A percentile compares a stretch with the other conserved stretches of the same genome.
phyloP scores from a whole-genome alignment of 2,113 vertebrate genomes.

The Falco punctatus region DNA sequence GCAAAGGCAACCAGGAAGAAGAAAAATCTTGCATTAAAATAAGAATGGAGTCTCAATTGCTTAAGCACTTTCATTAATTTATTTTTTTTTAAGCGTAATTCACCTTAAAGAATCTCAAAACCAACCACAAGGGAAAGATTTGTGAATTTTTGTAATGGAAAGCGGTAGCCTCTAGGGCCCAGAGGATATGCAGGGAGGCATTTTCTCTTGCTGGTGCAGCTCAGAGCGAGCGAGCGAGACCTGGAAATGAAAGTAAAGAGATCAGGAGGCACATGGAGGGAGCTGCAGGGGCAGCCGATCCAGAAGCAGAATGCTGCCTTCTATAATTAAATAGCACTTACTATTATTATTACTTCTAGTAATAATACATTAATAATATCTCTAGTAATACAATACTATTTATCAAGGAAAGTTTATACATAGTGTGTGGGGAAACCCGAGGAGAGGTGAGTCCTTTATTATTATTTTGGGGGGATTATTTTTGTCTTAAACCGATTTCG shows the following conservation, averaged over 20 bases:
- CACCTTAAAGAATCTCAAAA: constrained; percentile 36
- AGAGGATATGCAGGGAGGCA: constrained; percentile 70
- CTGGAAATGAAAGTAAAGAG: constrained; percentile 81
- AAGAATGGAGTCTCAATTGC: neutral
- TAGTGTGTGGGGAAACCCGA: constrained; percentile 54
- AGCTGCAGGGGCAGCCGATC: constrained; percentile 78
- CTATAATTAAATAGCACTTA: constrained; percentile 84
- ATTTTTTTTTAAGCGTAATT: neutral
- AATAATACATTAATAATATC: constrained; percentile 84
- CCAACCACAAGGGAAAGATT: neutral
- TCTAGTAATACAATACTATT: constrained; percentile 82
- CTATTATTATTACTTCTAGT: constrained; percentile 82
- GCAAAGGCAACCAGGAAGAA: neutral
- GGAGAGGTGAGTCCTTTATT: constrained; percentile 71
- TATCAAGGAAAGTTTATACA: constrained; percentile 76
- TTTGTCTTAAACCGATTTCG: neutral
- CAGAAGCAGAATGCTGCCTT: constrained; percentile 78
- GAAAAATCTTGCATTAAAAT: constrained; percentile 6
- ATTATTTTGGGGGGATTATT: constrained; percentile 48
- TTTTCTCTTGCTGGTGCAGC: constrained; percentile 72
- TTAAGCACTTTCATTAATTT: neutral
- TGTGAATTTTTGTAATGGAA: neutral
- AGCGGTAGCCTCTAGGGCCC: constrained; percentile 77
- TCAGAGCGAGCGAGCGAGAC: constrained; percentile 61
- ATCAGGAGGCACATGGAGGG: constrained; percentile 76